These are phyloP conservation scores for Carassius gibelio DNA, from an alignment of 2,113 vertebrate species.

Conservation along the genomic window DNA sequence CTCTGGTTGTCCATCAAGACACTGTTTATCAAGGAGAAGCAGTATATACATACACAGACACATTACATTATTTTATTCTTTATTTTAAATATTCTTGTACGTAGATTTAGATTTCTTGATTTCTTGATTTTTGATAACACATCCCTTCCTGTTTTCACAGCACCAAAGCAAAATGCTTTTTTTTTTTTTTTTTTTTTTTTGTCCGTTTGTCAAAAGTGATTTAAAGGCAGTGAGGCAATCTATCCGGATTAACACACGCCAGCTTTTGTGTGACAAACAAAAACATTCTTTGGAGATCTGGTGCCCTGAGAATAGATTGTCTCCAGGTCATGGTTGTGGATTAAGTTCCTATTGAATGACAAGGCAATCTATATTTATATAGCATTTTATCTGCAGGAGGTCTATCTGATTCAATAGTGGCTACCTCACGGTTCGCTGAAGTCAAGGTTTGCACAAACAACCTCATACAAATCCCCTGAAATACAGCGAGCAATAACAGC, in stretches of 20 bases:
- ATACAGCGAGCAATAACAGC: conserved; percentile 65
- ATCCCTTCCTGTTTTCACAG: not conserved
- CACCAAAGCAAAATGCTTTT: not conserved
- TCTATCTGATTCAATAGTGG: conserved; percentile 65
- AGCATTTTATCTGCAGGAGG: conserved; percentile 65
- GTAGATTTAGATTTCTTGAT: not conserved
- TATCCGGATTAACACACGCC: conserved; percentile 40
- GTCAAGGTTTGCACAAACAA: conserved; percentile 61
- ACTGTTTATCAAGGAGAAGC: not conserved
- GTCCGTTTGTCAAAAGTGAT: conserved; percentile 9
- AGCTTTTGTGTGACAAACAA: conserved; percentile 67
- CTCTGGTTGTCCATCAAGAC: not conserved
- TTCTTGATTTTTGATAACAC: conserved; percentile 16
- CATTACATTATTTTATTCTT: too few species aligned
- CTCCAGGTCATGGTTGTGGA: conserved; percentile 67
- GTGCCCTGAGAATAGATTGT: conserved; percentile 61
- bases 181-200: not conserved
- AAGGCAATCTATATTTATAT: conserved; percentile 75
- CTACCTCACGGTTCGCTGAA: conserved; percentile 62
- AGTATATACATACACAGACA: too few species aligned
- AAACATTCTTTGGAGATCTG: conserved; percentile 59
- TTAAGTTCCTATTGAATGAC: conserved; percentile 64
- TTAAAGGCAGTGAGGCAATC: conserved; percentile 51
- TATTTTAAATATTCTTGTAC: too few species aligned
- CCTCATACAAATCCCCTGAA: conserved; percentile 66